Evolutionary conservation across 2,797 vertebrate species (phyloP).

Genomic region (Hafferia zeledoni): DNA sequence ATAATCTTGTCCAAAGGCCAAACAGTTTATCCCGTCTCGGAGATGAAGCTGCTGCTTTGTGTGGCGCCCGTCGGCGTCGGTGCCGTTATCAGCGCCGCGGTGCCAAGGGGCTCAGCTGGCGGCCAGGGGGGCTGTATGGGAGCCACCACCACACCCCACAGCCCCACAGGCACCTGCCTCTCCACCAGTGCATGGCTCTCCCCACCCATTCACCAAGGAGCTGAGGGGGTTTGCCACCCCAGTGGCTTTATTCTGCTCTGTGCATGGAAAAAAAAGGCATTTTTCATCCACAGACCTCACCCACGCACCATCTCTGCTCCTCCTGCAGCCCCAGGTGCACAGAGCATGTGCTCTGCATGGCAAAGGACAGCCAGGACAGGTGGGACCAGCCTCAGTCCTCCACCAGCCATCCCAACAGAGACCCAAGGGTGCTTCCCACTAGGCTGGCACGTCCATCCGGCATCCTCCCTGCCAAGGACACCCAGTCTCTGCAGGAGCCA

Average conservation of each 20-base stretch:
- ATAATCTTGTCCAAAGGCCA: conserved; percentile 77
- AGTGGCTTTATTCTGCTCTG: rapidly evolving
- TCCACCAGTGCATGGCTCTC: not conserved
- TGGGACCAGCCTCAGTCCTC: not conserved
- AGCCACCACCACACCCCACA: too few species aligned
- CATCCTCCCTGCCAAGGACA: rapidly evolving
- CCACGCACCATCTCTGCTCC: rapidly evolving
- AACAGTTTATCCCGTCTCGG: conserved; percentile 64
- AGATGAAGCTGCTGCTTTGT: conserved; percentile 37
- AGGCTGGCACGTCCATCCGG: not conserved
- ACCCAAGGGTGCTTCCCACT: rapidly evolving
- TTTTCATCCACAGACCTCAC: rapidly evolving
- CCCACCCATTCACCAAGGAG: not conserved
- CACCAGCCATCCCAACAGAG: not conserved
- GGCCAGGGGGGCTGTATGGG: not conserved
- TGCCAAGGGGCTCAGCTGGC: not conserved
- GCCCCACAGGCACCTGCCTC: not conserved
- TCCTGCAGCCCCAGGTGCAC: rapidly evolving
- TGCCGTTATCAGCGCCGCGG: not conserved
- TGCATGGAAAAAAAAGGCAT: rapidly evolving
- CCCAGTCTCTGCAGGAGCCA: too few species aligned
- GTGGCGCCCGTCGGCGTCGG: not conserved
- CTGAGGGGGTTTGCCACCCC: rapidly evolving
- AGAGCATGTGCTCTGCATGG: rapidly evolving
- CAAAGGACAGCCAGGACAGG: not conserved